Evolutionary conservation across 2,797 vertebrate genomes (phyloP), one percentile per base, ranked within the genome.

Genomic region (Carduelis carduelis): DNA sequence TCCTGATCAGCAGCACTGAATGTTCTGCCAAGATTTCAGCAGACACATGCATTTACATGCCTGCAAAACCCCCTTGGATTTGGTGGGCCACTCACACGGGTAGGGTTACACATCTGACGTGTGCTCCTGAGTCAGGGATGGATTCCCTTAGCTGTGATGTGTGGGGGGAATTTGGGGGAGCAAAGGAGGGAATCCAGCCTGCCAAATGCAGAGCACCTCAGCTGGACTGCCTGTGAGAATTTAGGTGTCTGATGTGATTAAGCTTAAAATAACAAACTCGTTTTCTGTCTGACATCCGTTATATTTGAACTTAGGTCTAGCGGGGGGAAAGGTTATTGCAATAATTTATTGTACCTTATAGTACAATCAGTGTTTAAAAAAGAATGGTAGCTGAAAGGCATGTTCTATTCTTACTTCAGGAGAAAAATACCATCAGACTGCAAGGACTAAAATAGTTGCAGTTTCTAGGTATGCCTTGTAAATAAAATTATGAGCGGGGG

Each of bases 181-280:
- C 21, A 46, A 57, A 12, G 4, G 23, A 74, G 50, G 63, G 32
- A 78, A 84, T 21, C 0, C 3, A 78, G 39, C 23, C 55, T 69
- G 13, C 28, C 24, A 14, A 63, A 32, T 2, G 34, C 55, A 46
- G 59, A 69, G 85, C 59, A n/a, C 55, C 83, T 57, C 70, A 21
- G 39, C 20, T 24, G 56, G 61, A 3, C 19, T 37, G 66, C 77
- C 70, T 5, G 4, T 13, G 83, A 64, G 83, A 59, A 52, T 91
- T 91, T 82, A 59, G 52, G 70, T 86, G 72, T 90, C 87, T 88
- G 74, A 56, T 76, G 74, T 79, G 93, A 91, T 95, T 88, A 95
- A 89, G 69, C 83, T 86, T 88, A 94, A 95, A 90, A 83, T 95
- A 97, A 90, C 82, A 86, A 90, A 79, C 63, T 91, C 32, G 14